These are phyloP conservation scores for Caenorhabditis sulstoni DNA, from an alignment of 2,888 invertebrate genomes.

Conservation along the genomic window DNA sequence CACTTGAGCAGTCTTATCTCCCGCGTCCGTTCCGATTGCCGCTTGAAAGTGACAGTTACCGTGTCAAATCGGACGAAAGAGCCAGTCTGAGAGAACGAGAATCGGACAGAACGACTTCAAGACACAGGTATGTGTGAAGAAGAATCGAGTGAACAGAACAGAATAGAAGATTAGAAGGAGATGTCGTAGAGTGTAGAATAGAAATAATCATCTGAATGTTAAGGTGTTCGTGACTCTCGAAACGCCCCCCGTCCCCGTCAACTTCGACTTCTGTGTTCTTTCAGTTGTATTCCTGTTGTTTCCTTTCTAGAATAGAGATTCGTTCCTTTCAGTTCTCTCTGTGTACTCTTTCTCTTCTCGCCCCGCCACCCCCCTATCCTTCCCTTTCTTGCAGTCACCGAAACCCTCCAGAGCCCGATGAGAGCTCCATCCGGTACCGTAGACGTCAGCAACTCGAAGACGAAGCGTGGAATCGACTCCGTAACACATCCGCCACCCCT, in stretches of 20 bases:
- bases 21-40: constrained; percentile 73
- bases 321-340: constrained; percentile 11
- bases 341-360: background rate
- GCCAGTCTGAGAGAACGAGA: constrained; percentile 47
- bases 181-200: constrained; percentile 1
- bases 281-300: constrained; percentile 6
- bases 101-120: constrained; percentile 48
- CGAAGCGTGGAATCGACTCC: constrained; percentile 75
- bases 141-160: too few relatives aligned
- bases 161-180: too few relatives aligned
- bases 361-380: background rate
- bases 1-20: constrained; percentile 79
- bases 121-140: constrained; percentile 58
- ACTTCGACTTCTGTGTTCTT: background rate
- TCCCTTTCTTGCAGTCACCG: constrained; percentile 41
- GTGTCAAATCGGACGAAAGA: constrained; percentile 56
- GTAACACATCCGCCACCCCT: constrained; percentile 50
- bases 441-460: constrained; percentile 77
- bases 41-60: constrained; percentile 69
- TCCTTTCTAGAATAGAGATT: constrained; percentile 1
- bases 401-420: constrained; percentile 56
- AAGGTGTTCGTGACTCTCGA: constrained; percentile 27
- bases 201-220: constrained; percentile 22
- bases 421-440: constrained; percentile 70
- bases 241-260: constrained; percentile 10